Base-by-base conservation (phyloP, 2,797 vertebrate genomes). In the Clarias laeviceps region DNA sequence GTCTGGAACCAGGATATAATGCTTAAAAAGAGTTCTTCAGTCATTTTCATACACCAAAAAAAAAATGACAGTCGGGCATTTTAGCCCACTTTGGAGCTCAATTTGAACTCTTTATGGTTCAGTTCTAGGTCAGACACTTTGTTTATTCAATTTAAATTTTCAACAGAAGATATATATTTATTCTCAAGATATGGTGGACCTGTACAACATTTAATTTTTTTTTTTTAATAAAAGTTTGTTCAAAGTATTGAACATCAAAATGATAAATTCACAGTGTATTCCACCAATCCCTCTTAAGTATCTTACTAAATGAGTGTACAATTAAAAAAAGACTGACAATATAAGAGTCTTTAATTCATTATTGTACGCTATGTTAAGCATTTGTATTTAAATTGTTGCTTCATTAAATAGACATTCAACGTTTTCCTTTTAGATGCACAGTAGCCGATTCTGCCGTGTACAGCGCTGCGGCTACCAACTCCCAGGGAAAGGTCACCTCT, bases 401-500 rank as follows among this genome's bases (percentile, higher is more conserved):
- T 34, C 37, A 54, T 83, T 72, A 56, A 80, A 80, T n/a, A 37
- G 40, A 0, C 45, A 74, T 66, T 24, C 17, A n/a, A 7, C 11
- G 17, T 70, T 18, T 81, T 27, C 50, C 29, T 65, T 82, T 37
- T 82, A 99, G 98, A 95, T 97, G 97, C 57, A 89, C 91, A 83
- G 96, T 96, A 72, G 96, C 96, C 14, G 98, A 99, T 85, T 97
- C 96, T 0, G 98, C 96, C 0, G 97, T 97, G 22, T 99, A 99
- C 92, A 96, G 96, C 0, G 98, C 96, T 0, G 96, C 99, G 90
- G 97, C 97, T n/a, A 97, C 95, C 73, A 99, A 97, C 34, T 87
- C 90, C 1, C 94, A 99, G 0, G 98, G 98, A 11, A 96, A 97
- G 5, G 92, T 93, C 29, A 96, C 96, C 27, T 97, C 96, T 90